These are phyloP conservation scores for Ormyrus labotus DNA, from an alignment of 2,888 invertebrate species.

Conservation along the genomic window DNA sequence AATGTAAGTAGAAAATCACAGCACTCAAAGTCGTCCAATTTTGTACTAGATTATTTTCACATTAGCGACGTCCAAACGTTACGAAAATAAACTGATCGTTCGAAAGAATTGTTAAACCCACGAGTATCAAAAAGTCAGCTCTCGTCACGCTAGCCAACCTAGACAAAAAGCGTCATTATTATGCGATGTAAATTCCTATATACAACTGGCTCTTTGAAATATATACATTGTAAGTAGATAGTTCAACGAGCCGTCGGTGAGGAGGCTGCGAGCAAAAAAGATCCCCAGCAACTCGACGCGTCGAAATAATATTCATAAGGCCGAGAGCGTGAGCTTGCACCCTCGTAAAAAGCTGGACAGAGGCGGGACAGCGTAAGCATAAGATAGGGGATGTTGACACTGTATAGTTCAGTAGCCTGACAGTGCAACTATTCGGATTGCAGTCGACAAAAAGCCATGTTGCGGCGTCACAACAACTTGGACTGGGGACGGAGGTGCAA, in stretches of 20 bases:
- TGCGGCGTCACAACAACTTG: too few species aligned
- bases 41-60: too few species aligned
- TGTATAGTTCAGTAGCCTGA: slow-evolving; percentile 45
- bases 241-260: neutral
- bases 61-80: too few species aligned
- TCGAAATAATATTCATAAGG: slow-evolving; percentile 47
- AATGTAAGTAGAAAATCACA: neutral
- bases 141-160: too few species aligned
- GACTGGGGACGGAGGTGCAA: too few species aligned
- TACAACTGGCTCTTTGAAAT: neutral
- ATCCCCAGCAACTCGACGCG: slow-evolving; percentile 12
- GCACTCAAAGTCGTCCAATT: neutral
- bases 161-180: slow-evolving; percentile 9
- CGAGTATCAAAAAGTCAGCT: too few species aligned
- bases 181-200: slow-evolving; percentile 32
- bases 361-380: slow-evolving; percentile 20
- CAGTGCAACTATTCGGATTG: neutral
- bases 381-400: slow-evolving; percentile 8
- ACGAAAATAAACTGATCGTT: too few species aligned
- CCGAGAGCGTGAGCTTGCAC: neutral
- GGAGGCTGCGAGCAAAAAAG: neutral
- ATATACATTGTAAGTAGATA: slow-evolving; percentile 14
- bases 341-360: slow-evolving; percentile 37
- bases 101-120: too few species aligned
- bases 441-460: too few species aligned